Evolutionary conservation across 2,113 vertebrate genomes (phyloP), one percentile per base, ranked within the genome.

Genomic region (Brachypteracias leptosomus): DNA sequence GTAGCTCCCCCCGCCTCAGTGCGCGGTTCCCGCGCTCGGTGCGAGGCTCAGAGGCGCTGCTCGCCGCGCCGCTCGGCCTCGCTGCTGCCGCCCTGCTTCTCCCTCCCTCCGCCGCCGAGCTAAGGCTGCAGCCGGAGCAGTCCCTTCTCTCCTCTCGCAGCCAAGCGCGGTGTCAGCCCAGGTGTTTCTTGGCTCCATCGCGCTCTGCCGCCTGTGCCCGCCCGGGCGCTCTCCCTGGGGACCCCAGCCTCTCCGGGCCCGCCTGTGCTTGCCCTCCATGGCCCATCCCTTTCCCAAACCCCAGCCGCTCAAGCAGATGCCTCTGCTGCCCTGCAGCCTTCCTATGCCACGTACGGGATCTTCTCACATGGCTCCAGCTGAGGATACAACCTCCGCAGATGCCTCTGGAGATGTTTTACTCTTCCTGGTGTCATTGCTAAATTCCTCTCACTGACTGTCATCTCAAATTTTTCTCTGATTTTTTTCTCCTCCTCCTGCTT

Each of bases 401-500:
- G 10, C 33, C 3, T 5, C 62, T 38, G 38, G 1, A 9, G 7
- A 13, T 24, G 33, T 24, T 65, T 7, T 20, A 10, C 33, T 49
- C 3, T 35, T 52, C 54, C 55, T 15, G 33, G 6, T 18, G 36
- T 9, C 66, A 12, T 15, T 7, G 22, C 31, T 49, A 9, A 14
- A 6, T 49, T 52, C 44, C 36, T 76, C 46, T 81, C 18, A 2
- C 19, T 33, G 70, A 17, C 11, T 76, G 24, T 24, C 20, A 6
- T 21, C 51, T 36, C 55, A 46, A 0, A 10, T 74, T 58, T 65
- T 55, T 9, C 31, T 10, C 5, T 10, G 6, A 3, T 33, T 14
- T 2, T 85, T 59, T 38, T 51, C 54, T 7, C 13, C 1, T 3
- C 5, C 5, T 2, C 3, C 1, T 1, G 3, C 18, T 7, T 13